Base-by-base conservation (phyloP, 2,797 vertebrate species). In the Sciurus carolinensis region DNA sequence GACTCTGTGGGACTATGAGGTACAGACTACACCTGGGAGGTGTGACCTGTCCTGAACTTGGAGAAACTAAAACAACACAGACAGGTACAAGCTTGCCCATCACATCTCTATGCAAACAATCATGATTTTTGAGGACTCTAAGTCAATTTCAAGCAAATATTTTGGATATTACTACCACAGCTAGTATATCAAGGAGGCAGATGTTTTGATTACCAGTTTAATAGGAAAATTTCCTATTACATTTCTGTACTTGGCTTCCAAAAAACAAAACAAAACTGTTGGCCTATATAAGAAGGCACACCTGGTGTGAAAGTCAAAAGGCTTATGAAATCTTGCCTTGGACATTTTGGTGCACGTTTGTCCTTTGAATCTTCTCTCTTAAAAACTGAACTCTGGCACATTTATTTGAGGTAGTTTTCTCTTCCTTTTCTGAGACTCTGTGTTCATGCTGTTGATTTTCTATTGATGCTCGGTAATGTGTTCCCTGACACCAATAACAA, bases 331-430 rank as follows among this genome's bases (percentile, higher is more conserved):
- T 66, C 52, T 62, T 90, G 33, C 20, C 11, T 69, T 66, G 80
- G 24, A 12, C 95, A 85, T 89, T 91, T 95, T 88, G 54, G 44
- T 80, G 18, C 44, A 42, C 18, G 9, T 93, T 94, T 83, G 39
- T 81, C 52, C 77, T 95, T 89, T 76, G n/a, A 12, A 66, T 73
- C n/a, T 96, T 94, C 83, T 52, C 30, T 82, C 71, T 94, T 89
- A 59, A 71, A 92, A 84, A 72, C 62, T 90, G 36, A 57, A 10
- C 18, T 83, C 66, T 71, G 59, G 11, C n/a, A 54, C 72, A 44
- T 93, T 92, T 72, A 15, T n/a, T 71, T 44, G 72, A 2, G 6
- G 18, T 33, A 67, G 42, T 84, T 81, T 90, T 84, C 36, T 85
- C 47, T 79, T 84, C 71, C 71, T 8, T 93, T 92, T 79, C 77